A percentile compares a stretch with the other conserved stretches of the same genome.
Conservation (phyloP, 2,888 invertebrate genomes). For the Eupithecia vulgata region DNA sequence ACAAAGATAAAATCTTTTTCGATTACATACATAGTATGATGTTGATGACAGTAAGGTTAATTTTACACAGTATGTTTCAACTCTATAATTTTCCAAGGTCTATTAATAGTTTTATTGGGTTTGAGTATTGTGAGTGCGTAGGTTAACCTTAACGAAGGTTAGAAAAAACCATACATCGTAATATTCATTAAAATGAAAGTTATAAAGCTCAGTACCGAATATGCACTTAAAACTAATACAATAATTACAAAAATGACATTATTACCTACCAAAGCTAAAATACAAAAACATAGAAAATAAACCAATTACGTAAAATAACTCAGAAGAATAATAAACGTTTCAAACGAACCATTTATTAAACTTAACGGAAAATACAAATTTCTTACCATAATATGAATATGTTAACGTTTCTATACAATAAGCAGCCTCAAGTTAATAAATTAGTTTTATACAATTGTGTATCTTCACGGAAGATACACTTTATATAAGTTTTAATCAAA, state of each 20-base stretch:
- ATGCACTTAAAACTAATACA: conserved; percentile 50
- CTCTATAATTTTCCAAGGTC: neutral
- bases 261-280: neutral
- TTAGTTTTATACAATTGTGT: conserved; percentile 42
- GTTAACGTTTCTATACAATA: neutral
- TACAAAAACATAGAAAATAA: neutral
- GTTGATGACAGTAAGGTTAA: neutral
- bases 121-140: neutral
- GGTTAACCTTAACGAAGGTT: neutral
- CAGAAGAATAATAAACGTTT: too few species aligned
- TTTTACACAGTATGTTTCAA: neutral
- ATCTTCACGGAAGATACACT: conserved; percentile 66
- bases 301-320: neutral
- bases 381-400: neutral
- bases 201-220: conserved; percentile 62
- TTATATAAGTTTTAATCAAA: conserved; percentile 55
- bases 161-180: neutral
- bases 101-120: neutral
- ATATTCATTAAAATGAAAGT: conserved; percentile 44
- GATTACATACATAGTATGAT: too few species aligned
- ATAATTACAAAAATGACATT: conserved; percentile 29
- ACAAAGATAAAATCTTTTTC: too few species aligned
- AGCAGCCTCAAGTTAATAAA: conserved; percentile 49
- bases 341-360: neutral
- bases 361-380: neutral